phyloP scores from a whole-genome alignment of 2,888 invertebrate species.

The Cactoblastis cactorum region DNA sequence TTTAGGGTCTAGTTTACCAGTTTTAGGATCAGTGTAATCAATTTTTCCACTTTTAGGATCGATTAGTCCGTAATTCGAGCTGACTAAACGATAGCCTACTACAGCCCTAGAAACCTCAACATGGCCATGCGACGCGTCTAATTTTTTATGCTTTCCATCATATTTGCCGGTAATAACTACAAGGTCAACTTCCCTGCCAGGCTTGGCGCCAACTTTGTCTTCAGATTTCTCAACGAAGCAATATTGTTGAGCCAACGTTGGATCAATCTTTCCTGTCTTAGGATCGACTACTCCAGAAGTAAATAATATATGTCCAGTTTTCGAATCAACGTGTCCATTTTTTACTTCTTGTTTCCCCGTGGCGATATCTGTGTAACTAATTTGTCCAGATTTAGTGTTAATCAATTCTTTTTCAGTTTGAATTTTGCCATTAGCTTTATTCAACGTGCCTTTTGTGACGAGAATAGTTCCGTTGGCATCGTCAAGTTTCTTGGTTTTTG shows the following conservation, averaged over 20 bases:
- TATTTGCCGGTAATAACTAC: conserved; percentile 81
- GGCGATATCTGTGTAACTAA: conserved; percentile 79
- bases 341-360: conserved; percentile 82
- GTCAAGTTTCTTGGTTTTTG: conserved; percentile 74
- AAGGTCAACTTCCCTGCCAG: conserved; percentile 76
- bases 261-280: conserved; percentile 82
- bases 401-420: conserved; percentile 83
- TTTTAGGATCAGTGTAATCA: conserved; percentile 80
- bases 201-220: conserved; percentile 68
- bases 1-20: conserved; percentile 82
- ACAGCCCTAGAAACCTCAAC: conserved; percentile 81
- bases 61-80: conserved; percentile 83
- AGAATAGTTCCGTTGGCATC: conserved; percentile 78
- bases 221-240: conserved; percentile 82
- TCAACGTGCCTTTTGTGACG: conserved; percentile 60
- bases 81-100: conserved; percentile 72
- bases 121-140: conserved; percentile 67
- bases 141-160: conserved; percentile 78
- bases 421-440: conserved; percentile 80
- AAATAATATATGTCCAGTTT: conserved; percentile 83
- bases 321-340: conserved; percentile 83
- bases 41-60: conserved; percentile 83
- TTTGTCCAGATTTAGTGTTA: conserved; percentile 82
- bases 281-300: conserved; percentile 82
- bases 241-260: conserved; percentile 83